Conservation (phyloP, 2,888 invertebrate genomes). For the Caenorhabditis sp. region DNA sequence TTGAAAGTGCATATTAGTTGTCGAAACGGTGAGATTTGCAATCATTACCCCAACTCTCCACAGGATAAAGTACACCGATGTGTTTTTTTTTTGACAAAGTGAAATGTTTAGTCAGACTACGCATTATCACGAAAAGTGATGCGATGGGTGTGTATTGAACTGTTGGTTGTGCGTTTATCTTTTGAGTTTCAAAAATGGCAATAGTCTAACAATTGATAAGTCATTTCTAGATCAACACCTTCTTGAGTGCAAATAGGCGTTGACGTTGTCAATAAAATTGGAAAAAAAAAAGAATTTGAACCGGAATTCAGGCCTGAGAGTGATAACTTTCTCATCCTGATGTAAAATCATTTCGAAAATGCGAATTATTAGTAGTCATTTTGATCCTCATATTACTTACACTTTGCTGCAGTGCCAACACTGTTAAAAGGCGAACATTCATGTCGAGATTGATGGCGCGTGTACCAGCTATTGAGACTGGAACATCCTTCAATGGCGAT, state of each 20-base stretch:
- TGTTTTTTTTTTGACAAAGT: background rate
- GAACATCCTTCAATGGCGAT: slow-evolving; percentile 41
- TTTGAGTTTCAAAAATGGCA: background rate
- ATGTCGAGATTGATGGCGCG: slow-evolving; percentile 57
- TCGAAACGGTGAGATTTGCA: background rate
- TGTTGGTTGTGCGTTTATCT: background rate
- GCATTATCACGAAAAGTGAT: background rate
- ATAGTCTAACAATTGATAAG: background rate
- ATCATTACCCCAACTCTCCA: background rate
- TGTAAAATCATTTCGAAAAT: background rate
- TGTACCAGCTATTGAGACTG: slow-evolving; percentile 48
- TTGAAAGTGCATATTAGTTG: background rate
- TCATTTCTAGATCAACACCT: background rate
- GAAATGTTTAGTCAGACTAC: background rate
- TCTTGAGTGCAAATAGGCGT: too few relatives aligned
- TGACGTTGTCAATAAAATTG: too few relatives aligned
- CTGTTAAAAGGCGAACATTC: slow-evolving; percentile 53
- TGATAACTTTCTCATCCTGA: background rate
- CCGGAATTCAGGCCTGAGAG: background rate
- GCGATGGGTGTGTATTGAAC: background rate
- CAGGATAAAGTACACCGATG: background rate
- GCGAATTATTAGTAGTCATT: background rate
- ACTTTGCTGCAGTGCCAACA: slow-evolving; percentile 55
- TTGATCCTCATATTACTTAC: too few relatives aligned
- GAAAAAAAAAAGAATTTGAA: too few relatives aligned